Conservation (phyloP, 2,888 invertebrate genomes). For the Epinotia nisella region DNA sequence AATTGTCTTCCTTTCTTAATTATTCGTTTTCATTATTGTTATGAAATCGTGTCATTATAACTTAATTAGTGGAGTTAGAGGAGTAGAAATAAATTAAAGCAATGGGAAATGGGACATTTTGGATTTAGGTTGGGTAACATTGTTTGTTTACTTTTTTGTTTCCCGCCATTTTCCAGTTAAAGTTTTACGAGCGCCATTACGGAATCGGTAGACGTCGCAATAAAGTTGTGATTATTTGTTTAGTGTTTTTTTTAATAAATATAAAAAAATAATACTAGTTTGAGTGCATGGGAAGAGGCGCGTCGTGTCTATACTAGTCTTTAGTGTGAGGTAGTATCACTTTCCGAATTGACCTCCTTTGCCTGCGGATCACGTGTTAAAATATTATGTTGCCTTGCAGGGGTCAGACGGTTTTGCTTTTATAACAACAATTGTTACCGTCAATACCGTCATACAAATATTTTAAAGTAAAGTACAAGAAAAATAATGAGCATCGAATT, state of each 20-base stretch:
- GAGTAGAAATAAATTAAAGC: conserved; percentile 1
- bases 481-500: too few relatives aligned
- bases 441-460: too few relatives aligned
- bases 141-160: conserved; percentile 45
- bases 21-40: background rate
- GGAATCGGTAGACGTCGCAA: background rate
- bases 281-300: background rate
- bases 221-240: background rate
- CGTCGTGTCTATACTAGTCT: conserved; percentile 4
- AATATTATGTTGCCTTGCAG: background rate
- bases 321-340: conserved; percentile 51
- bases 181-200: conserved; percentile 12
- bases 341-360: conserved; percentile 76
- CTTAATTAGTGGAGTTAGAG: background rate
- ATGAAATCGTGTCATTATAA: conserved; percentile 18
- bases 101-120: background rate
- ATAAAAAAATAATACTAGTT: background rate
- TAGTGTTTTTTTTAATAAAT: conserved; percentile 1
- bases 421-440: background rate
- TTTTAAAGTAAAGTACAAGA: too few relatives aligned
- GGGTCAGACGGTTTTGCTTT: background rate
- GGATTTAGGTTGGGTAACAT: conserved; percentile 38
- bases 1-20: conserved; percentile 11
- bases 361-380: conserved; percentile 6
- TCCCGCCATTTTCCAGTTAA: conserved; percentile 53